phyloP scores from a whole-genome alignment of 2,113 vertebrate genomes.

The Dromas ardeola region DNA sequence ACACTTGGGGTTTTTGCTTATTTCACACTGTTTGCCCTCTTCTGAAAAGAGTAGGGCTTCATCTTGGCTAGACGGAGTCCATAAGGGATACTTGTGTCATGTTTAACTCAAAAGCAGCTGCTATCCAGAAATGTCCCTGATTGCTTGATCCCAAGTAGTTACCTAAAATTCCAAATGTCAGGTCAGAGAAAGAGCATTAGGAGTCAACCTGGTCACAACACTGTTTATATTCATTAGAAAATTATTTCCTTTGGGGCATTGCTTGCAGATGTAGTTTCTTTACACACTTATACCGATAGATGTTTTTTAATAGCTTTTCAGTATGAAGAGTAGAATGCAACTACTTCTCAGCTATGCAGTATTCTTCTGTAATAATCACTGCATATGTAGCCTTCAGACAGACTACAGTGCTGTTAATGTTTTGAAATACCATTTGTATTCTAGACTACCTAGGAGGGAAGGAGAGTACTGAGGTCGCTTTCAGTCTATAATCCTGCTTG shows the following conservation, averaged over 20 bases:
- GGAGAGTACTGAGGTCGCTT: not conserved
- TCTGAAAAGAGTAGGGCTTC: not conserved
- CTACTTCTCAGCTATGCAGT: not conserved
- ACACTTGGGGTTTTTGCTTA: not conserved
- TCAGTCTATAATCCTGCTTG: not conserved
- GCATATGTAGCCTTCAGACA: not conserved
- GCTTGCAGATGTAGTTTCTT: not conserved
- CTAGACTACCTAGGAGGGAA: not conserved
- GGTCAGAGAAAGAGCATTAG: not conserved
- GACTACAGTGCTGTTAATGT: not conserved
- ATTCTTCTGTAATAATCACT: not conserved
- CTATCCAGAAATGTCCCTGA: not conserved
- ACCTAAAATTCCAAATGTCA: not conserved
- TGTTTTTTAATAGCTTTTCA: not conserved
- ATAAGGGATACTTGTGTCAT: not conserved
- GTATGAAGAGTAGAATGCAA: not conserved
- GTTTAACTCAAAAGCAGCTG: not conserved
- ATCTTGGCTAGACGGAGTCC: no score
- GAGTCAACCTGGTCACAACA: not conserved
- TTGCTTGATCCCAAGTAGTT: not conserved
- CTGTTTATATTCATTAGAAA: not conserved
- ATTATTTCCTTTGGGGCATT: not conserved
- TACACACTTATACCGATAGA: not conserved
- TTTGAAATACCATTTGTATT: not conserved
- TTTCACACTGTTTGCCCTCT: not conserved